Evolutionary conservation across 2,888 invertebrate species (phyloP).

Genomic region (Andrena chrysosceles): DNA sequence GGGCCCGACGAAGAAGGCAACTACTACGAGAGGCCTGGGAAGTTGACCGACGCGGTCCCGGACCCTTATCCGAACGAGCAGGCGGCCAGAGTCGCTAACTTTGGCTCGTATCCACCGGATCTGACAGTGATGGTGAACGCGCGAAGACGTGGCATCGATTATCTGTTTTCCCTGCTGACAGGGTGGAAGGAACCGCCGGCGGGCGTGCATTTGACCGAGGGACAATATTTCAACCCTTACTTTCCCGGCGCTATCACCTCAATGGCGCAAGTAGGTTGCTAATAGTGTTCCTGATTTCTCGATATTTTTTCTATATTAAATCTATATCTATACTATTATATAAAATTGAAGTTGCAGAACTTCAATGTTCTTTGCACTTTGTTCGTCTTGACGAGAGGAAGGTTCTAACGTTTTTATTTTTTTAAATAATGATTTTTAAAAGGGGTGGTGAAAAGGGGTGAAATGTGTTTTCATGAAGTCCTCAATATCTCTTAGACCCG

Average conservation of each 20-base stretch:
- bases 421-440: too few relatives aligned
- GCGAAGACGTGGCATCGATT: conserved; percentile 96
- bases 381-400: too few relatives aligned
- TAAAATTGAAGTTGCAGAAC: too few relatives aligned
- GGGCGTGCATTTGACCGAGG: conserved; percentile 93
- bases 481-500: too few relatives aligned
- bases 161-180: conserved; percentile 96
- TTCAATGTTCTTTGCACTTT: too few relatives aligned
- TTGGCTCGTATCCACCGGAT: conserved; percentile 98
- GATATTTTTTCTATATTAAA: too few relatives aligned
- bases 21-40: conserved; percentile 96
- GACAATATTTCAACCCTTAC: conserved; percentile 98
- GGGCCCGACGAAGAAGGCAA: conserved; percentile 95
- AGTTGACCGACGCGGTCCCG: conserved; percentile 95
- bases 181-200: conserved; percentile 97
- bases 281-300: too few relatives aligned
- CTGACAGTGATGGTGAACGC: conserved; percentile 93
- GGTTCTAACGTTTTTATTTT: too few relatives aligned
- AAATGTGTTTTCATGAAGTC: too few relatives aligned
- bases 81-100: conserved; percentile 97
- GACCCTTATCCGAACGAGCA: conserved; percentile 97
- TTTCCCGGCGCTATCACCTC: conserved; percentile 98
- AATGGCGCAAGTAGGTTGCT: conserved; percentile 92
- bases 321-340: too few relatives aligned
- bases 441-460: too few relatives aligned